A percentile compares a stretch with the other conserved stretches of the same genome.
These are phyloP conservation scores for Zoanthus sociatus DNA, from an alignment of 92 coral and sea anemone species.

Conservation along the genomic window DNA sequence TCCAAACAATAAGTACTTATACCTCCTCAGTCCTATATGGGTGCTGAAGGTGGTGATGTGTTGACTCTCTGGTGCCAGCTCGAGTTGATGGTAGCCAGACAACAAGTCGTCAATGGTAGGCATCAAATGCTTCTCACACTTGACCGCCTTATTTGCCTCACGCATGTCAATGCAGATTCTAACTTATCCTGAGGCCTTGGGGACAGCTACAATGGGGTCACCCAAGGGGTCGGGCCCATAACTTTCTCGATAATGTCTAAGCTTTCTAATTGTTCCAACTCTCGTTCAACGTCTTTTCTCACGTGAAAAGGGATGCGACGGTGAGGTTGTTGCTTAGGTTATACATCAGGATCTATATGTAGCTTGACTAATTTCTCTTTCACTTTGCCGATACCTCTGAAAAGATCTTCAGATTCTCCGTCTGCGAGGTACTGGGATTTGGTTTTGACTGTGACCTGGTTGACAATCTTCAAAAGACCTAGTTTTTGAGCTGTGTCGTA, in stretches of 20 bases:
- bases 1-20: slow-evolving; percentile 57
- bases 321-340: too few species aligned
- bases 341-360: too few species aligned
- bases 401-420: too few species aligned
- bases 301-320: too few species aligned
- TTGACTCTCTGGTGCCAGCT: slow-evolving; percentile 26
- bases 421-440: too few species aligned
- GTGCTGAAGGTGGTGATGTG: slow-evolving; percentile 56
- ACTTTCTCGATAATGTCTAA: slow-evolving; percentile 76
- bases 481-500: too few species aligned
- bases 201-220: slow-evolving; percentile 74
- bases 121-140: neutral
- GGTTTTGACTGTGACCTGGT: too few species aligned
- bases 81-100: slow-evolving; percentile 50
- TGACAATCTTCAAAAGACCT: too few species aligned
- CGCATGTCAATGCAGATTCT: slow-evolving; percentile 80
- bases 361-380: too few species aligned
- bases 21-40: slow-evolving; percentile 51
- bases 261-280: slow-evolving; percentile 54
- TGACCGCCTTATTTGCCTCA: slow-evolving; percentile 39
- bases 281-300: slow-evolving; percentile 54
- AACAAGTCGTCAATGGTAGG: slow-evolving; percentile 70
- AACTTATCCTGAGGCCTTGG: slow-evolving; percentile 72
- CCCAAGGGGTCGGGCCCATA: slow-evolving; percentile 80
- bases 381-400: too few species aligned